Evolutionary conservation across 2,797 vertebrate genomes (phyloP).

Genomic region (Pterois miles): DNA sequence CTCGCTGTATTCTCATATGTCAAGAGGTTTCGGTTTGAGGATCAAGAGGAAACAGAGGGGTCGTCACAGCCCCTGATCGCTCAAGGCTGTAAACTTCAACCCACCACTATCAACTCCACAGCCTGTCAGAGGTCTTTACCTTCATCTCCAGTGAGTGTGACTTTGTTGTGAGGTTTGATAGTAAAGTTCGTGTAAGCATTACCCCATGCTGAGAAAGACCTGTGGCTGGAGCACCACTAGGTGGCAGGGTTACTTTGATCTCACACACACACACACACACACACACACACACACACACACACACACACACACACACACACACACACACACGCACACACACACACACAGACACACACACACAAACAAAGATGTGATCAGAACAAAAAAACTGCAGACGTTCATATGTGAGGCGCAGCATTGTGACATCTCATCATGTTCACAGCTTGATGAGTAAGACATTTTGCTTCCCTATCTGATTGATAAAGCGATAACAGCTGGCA

Average conservation of each 20-base stretch:
- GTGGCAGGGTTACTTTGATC: constrained; percentile 76
- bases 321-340: not conserved
- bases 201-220: constrained; percentile 13
- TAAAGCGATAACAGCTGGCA: constrained; percentile 28
- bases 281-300: not conserved
- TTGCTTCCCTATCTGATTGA: constrained; percentile 37
- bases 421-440: constrained; percentile 37
- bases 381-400: constrained; percentile 20
- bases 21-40: constrained; percentile 45
- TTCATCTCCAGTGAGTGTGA: constrained; percentile 15
- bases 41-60: constrained; percentile 57
- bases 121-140: constrained; percentile 35
- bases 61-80: constrained; percentile 25
- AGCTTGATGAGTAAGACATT: constrained; percentile 47
- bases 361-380: constrained; percentile 13
- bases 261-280: not conserved
- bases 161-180: constrained; percentile 32
- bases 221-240: constrained; percentile 69
- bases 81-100: constrained; percentile 37
- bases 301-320: not conserved
- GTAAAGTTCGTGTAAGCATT: not conserved
- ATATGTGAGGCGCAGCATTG: constrained; percentile 12
- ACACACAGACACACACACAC: not conserved
- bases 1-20: constrained; percentile 52
- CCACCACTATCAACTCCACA: constrained; percentile 18